phyloP scores from a whole-genome alignment of 1,140 invertebrate genomes.

The Lasaia peninsularis region DNA sequence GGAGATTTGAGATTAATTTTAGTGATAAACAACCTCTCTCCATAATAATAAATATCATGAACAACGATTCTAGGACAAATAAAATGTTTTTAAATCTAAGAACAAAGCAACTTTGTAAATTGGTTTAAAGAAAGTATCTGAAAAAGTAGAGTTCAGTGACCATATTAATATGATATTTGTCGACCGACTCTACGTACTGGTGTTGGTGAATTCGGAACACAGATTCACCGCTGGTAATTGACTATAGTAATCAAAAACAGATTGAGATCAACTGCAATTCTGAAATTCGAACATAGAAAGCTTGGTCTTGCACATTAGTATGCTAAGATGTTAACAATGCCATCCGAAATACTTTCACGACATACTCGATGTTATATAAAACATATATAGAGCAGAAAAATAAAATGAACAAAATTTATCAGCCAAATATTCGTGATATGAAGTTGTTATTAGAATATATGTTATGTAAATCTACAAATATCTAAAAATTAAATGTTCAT shows the following conservation, averaged over 20 bases:
- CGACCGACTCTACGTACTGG: neutral
- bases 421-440: too few species aligned
- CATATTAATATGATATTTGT: neutral
- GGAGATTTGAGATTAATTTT: too few species aligned
- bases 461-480: too few species aligned
- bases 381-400: neutral
- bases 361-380: slow-evolving; percentile 29
- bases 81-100: too few species aligned
- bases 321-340: slow-evolving; percentile 63
- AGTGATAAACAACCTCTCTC: too few species aligned
- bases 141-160: neutral
- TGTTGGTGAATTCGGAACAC: neutral
- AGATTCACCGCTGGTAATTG: slow-evolving; percentile 1
- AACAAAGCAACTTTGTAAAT: too few species aligned
- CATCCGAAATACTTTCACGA: slow-evolving; percentile 69
- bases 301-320: slow-evolving; percentile 56
- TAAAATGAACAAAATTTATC: neutral
- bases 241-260: slow-evolving; percentile 7
- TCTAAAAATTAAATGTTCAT: too few species aligned
- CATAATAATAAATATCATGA: too few species aligned
- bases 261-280: slow-evolving; percentile 10
- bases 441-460: too few species aligned
- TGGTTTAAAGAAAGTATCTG: neutral
- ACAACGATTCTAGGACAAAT: too few species aligned
- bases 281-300: slow-evolving; percentile 57